These are phyloP conservation scores for Drosophila kurseongensis DNA, from an alignment of 1,140 invertebrate species.

Conservation along the genomic window DNA sequence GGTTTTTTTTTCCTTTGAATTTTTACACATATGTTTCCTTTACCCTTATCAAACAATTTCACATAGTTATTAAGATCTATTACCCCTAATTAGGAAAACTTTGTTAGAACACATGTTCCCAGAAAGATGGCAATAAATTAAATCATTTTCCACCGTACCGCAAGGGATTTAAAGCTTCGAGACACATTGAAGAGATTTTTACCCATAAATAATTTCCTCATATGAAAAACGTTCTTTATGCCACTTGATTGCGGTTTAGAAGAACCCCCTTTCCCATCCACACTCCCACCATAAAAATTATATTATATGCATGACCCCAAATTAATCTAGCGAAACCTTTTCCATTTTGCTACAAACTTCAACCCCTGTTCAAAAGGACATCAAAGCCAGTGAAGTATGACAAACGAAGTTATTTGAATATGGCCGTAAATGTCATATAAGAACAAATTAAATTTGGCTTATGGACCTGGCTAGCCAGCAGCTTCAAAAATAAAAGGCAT, in stretches of 20 bases:
- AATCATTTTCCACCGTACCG: slow-evolving; percentile 27
- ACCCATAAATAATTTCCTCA: slow-evolving; percentile 69
- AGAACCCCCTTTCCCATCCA: slow-evolving; percentile 3
- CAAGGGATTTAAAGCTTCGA: slow-evolving; percentile 54
- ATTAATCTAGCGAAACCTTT: slow-evolving; percentile 84
- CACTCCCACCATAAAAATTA: slow-evolving; percentile 66
- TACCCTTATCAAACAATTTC: slow-evolving; percentile 17
- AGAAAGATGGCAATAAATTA: slow-evolving; percentile 61
- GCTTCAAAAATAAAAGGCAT: slow-evolving; percentile 10
- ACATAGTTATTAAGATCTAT: slow-evolving; percentile 47
- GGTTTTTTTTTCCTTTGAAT: background rate
- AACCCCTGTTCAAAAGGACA: slow-evolving; percentile 45
- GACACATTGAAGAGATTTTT: slow-evolving; percentile 40
- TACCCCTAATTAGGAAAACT: slow-evolving; percentile 57
- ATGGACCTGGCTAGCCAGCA: slow-evolving; percentile 38
- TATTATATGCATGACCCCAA: slow-evolving; percentile 83
- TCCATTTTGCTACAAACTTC: slow-evolving; percentile 35
- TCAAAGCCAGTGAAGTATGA: slow-evolving; percentile 77
- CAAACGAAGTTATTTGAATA: slow-evolving; percentile 80
- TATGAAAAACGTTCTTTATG: slow-evolving; percentile 50
- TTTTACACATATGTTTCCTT: background rate
- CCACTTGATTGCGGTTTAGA: slow-evolving; percentile 61
- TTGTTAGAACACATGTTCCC: slow-evolving; percentile 59
- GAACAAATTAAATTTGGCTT: slow-evolving; percentile 80
- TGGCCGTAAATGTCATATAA: slow-evolving; percentile 70